Conservation (phyloP, 1,140 invertebrate species). For the Pygmarrhopalites habei region DNA sequence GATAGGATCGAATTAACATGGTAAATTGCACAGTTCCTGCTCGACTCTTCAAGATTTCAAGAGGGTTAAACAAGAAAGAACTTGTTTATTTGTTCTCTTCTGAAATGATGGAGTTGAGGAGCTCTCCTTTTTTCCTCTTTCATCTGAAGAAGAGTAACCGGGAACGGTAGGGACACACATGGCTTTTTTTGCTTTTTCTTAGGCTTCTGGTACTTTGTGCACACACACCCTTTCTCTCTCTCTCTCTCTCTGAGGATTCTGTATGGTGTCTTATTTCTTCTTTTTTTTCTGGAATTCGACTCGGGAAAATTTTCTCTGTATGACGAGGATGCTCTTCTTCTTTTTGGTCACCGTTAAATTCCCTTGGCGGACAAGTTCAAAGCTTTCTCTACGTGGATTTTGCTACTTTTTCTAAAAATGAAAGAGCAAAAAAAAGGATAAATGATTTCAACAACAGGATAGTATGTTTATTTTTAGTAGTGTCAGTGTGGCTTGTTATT, state of each 20-base stretch:
- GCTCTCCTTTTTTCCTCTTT: slow-evolving; percentile 13
- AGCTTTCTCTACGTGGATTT: too few relatives aligned
- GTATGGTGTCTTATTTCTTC: too few relatives aligned
- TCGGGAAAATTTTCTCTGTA: too few relatives aligned
- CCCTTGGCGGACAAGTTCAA: too few relatives aligned
- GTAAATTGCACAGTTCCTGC: slow-evolving; percentile 12
- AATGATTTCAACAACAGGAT: too few relatives aligned
- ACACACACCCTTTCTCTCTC: background rate
- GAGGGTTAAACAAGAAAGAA: slow-evolving; percentile 16
- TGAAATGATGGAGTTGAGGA: slow-evolving; percentile 28
- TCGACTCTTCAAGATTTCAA: background rate
- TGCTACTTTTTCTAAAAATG: too few relatives aligned
- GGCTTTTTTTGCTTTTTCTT: background rate
- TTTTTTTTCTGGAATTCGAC: too few relatives aligned
- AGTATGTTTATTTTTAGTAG: too few relatives aligned
- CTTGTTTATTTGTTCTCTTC: slow-evolving; percentile 38
- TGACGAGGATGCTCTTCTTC: too few relatives aligned
- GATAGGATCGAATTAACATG: slow-evolving; percentile 12
- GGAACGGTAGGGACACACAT: slow-evolving; percentile 26
- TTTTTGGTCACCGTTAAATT: too few relatives aligned
- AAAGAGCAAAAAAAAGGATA: too few relatives aligned
- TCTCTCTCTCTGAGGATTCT: background rate
- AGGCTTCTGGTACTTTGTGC: background rate
- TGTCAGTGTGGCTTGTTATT: too few relatives aligned
- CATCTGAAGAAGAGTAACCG: background rate